These are phyloP conservation scores for Vireo altiloquus DNA, from an alignment of 2,113 vertebrate species.

Conservation along the genomic window DNA sequence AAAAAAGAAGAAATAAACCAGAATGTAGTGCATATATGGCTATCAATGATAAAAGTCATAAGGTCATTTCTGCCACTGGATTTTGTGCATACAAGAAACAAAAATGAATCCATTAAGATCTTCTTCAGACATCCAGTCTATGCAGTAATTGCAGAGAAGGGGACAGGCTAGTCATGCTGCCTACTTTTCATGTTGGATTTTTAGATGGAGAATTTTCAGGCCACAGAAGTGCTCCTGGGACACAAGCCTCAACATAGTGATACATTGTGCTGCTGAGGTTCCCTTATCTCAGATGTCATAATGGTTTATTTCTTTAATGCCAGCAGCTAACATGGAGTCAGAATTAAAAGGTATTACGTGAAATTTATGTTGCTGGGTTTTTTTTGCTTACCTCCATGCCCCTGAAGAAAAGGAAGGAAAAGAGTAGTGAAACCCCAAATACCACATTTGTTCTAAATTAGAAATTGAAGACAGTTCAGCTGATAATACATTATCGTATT, in stretches of 20 bases:
- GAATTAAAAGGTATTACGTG: background rate
- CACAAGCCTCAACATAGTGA: background rate
- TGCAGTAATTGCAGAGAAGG: background rate
- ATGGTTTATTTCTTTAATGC: background rate
- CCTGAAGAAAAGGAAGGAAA: background rate
- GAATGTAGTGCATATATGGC: background rate
- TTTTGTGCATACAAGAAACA: background rate
- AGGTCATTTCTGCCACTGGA: background rate
- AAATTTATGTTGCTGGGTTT: background rate
- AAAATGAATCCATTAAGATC: rapidly evolving
- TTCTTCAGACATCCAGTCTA: background rate
- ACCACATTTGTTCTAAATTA: background rate
- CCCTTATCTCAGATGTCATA: background rate
- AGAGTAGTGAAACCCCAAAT: background rate
- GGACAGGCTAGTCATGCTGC: background rate
- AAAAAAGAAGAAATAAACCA: background rate
- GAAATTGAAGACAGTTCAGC: background rate
- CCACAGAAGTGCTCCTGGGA: background rate
- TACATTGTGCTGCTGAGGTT: background rate
- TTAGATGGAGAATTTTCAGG: background rate
- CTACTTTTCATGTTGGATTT: background rate
- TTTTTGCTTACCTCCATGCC: background rate
- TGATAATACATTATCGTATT: background rate
- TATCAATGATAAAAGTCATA: background rate
- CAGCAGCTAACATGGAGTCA: background rate